Base-by-base conservation (phyloP, 2,113 vertebrate species). In the Varanus komodoensis region DNA sequence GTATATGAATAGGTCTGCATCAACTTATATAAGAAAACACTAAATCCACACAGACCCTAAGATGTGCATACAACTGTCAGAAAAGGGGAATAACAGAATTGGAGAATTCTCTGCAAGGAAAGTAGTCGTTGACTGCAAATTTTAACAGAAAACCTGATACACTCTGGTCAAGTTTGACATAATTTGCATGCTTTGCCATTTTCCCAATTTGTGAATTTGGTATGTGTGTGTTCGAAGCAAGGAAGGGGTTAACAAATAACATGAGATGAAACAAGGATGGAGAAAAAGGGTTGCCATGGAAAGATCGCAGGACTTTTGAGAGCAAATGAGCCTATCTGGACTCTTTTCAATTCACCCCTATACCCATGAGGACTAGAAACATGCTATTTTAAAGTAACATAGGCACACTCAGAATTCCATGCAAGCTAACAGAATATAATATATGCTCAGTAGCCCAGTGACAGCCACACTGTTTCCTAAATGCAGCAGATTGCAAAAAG, bases 151-250 rank as follows among this genome's bases (percentile, higher is more conserved):
- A 82, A 82, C 3, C 38, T 44, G 38, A 88, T 82, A 15, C 14
- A 71, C 68, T 6, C 34, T 54, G 34, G 67, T 34, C 3, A 71
- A 57, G 32, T 82, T 69, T 80, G 21, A 82, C 52, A 44, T 64
- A 64, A 81, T 80, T 80, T 29, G 29, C 29, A 27, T 34, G 29
- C 73, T 80, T 80, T 90, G 9, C 32, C 11, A 83, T 61, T 80
- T 6, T 14, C 50, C 44, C 11, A 11, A n/a, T 8, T 84, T 85
- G 12, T 79, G 4, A 69, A 81, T 82, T n/a, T 82, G 48, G 32
- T 15, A n/a, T n/a, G 1, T 29, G 6, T 32, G 61, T 12, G 1
- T 29, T 48, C 5, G n/a, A 11, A 8, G 7, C 15, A 5, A 1
- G 54, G 79, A 6, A 12, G 34, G 23, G 48, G 69, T 27, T 1